Evolutionary conservation across 2,113 vertebrate species (phyloP), one percentile per base, ranked within the genome.

Genomic region (Danio rerio): DNA sequence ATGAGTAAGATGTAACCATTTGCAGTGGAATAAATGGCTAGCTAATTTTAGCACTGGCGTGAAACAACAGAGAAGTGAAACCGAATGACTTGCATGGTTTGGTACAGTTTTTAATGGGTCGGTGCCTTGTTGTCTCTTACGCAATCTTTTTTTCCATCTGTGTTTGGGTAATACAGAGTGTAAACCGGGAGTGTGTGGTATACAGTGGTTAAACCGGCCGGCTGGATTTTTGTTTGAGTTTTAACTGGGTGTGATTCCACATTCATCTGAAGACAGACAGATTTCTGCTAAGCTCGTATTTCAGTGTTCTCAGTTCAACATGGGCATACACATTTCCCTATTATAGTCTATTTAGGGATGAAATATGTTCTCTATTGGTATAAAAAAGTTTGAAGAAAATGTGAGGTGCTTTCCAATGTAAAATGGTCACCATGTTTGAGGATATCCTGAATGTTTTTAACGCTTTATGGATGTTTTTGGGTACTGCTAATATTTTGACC

Each of bases 191-290:
- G 68, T 63, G 31, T 31, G 62, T 52, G 68, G 61, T 82, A 59
- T 18, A 52, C 49, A 56, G 79, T 80, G 77, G 79, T 52, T 63
- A 77, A 81, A 86, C 77, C 65, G 74, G 71, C 63, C 56, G 53
- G 70, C 85, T 84, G 85, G 85, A 87, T 88, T 90, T 87, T 91
- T 92, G 85, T 88, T 88, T 91, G 88, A 87, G 71, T 68, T 89
- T 80, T 81, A 53, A 21, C 21, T 62, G 83, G 89, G 87, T 84
- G 87, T 92, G 91, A 92, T 87, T 92, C 87, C 89, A 81, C 31
- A 61, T 81, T 78, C 66, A 49, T 77, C 74, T 45, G 3, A 18
- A 63, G 84, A 56, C 82, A 88, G 88, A 90, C 85, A 79, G 78
- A 81, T 85, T 70, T 81, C 61, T 66, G 9, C 21, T 40, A 78